Evolutionary conservation across 1,140 invertebrate species (phyloP).

Genomic region (Gonioctena quinquepunctata): DNA sequence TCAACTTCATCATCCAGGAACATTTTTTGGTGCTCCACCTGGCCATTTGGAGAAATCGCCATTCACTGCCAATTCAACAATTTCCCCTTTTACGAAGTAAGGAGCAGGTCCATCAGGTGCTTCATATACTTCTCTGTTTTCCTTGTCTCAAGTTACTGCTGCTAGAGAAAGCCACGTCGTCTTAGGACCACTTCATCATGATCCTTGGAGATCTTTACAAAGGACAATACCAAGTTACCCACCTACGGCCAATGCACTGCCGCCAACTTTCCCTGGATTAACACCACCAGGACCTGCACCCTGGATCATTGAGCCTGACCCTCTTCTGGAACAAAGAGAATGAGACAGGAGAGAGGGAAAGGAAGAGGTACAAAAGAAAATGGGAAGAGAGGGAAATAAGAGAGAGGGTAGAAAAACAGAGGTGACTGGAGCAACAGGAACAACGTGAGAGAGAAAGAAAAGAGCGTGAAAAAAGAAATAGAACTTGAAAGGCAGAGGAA

Average conservation of each 20-base stretch:
- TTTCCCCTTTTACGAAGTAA: conserved; percentile 79
- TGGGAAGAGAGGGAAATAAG: not conserved
- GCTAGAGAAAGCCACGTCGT: conserved; percentile 60
- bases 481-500: too few species aligned
- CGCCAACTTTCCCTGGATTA: conserved; percentile 66
- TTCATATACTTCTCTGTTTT: conserved; percentile 62
- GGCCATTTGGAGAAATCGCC: conserved; percentile 41
- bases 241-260: conserved; percentile 60
- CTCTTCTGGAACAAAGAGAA: conserved; percentile 52
- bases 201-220: conserved; percentile 73
- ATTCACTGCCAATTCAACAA: conserved; percentile 60
- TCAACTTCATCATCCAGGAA: conserved; percentile 62
- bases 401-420: not conserved
- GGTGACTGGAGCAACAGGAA: not conserved
- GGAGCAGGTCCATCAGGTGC: conserved; percentile 59
- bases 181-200: conserved; percentile 64
- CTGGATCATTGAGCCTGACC: conserved; percentile 71
- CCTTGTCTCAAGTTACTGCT: conserved; percentile 65
- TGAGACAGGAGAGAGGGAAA: not conserved
- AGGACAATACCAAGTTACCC: conserved; percentile 66
- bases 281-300: conserved; percentile 60
- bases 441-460: not conserved
- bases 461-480: not conserved
- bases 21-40: conserved; percentile 63
- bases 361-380: not conserved